These are phyloP conservation scores for Dryobota labecula DNA, from an alignment of 2,888 invertebrate genomes.

Conservation along the genomic window DNA sequence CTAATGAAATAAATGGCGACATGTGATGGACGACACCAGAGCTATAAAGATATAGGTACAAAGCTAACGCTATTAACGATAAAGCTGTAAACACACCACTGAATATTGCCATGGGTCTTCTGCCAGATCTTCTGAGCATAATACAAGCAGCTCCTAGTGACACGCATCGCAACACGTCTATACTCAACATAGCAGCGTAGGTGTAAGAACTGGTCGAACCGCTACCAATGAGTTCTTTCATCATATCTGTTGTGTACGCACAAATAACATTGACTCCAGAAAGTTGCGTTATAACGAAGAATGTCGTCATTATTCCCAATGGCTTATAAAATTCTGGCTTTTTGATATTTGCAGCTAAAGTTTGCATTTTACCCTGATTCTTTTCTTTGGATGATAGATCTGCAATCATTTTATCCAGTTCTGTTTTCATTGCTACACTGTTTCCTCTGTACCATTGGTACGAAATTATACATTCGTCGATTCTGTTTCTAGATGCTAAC, in stretches of 20 bases:
- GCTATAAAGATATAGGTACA: constrained; percentile 84
- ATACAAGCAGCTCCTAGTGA: constrained; percentile 91
- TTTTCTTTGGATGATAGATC: constrained; percentile 80
- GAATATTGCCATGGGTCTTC: constrained; percentile 91
- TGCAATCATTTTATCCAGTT: constrained; percentile 87
- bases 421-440: constrained; percentile 83
- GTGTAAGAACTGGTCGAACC: constrained; percentile 85
- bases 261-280: constrained; percentile 93
- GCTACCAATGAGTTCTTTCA: constrained; percentile 90
- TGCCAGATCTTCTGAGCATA: constrained; percentile 90
- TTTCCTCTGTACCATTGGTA: constrained; percentile 92
- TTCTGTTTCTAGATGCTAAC: constrained; percentile 91
- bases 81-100: constrained; percentile 91
- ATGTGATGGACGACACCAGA: constrained; percentile 72
- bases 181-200: constrained; percentile 92
- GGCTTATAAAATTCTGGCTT: constrained; percentile 92
- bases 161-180: constrained; percentile 91
- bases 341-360: constrained; percentile 81
- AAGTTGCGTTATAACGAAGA: constrained; percentile 92
- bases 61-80: constrained; percentile 90
- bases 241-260: constrained; percentile 93
- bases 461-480: constrained; percentile 90
- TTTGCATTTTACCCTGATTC: constrained; percentile 78
- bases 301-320: constrained; percentile 90
- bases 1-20: constrained; percentile 83